Base-by-base conservation (phyloP, 2,797 vertebrate genomes). In the Hipposideros larvatus region DNA sequence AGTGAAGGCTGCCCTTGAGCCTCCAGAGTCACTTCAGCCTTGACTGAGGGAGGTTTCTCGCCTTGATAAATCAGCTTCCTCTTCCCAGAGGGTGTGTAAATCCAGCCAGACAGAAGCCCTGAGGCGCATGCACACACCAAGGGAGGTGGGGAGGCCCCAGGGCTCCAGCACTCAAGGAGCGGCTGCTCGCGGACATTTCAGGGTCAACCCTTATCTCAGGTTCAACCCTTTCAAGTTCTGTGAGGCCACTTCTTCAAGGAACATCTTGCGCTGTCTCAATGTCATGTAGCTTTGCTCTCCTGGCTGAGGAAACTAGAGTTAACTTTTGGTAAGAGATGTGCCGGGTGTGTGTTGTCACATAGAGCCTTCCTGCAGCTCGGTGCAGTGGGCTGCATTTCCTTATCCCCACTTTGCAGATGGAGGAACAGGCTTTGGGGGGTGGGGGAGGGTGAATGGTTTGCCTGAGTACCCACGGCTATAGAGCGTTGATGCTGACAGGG, bases 61-160 rank as follows among this genome's bases (percentile, higher is more conserved):
- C 51, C 51, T 53, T 14, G 51, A 53, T 70, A 41, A 34, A 11
- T n/a, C 61, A 16, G 3, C 53, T 82, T 65, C 8, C 15, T 59
- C 31, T 73, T 37, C 9, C 19, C 15, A 57, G 0, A 15, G 26
- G n/a, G 48, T 22, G 16, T 0, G 0, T 19, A 11, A 46, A 71
- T 21, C 37, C 31, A 57, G 34, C 31, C 31, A 4, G 66, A 61
- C 41, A 41, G 48, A 43, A 51, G 22, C 8, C 4, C 37, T 24
- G 41, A 16, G 66, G n/a, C 21, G 2, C 46, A 48, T 13, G 46
- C 46, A 13, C 13, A 13, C 46, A 2, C 46, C 46, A 48, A 48
- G 46, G 46, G 46, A 13, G 10, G 11, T 8, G 16, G 51, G 51
- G 16, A 53, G 51, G 51, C 51, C 19, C 53, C 18, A 24, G 75